Conservation (phyloP, 2,888 invertebrate species). For the Xestia rhomboidea region DNA sequence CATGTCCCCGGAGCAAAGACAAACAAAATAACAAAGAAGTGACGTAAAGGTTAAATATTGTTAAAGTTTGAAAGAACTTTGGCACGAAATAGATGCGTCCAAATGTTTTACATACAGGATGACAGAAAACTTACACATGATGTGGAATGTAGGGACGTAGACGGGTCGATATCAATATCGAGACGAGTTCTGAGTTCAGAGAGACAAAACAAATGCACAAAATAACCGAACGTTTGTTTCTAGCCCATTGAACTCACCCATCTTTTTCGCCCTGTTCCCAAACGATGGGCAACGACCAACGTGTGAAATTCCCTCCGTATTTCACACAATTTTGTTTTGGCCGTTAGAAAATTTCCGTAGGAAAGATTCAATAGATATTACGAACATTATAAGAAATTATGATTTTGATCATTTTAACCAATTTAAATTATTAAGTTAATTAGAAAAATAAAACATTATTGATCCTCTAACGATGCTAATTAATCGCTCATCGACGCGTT, state of each 20-base stretch:
- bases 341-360: no score
- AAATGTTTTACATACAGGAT: conserved; percentile 55
- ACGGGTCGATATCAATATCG: conserved; percentile 1
- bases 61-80: conserved; percentile 76
- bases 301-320: neutral
- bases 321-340: no score
- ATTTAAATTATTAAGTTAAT: neutral
- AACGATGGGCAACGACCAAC: neutral
- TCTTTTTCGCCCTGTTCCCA: conserved; percentile 17
- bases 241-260: conserved; percentile 38
- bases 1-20: conserved; percentile 64
- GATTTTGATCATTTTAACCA: neutral
- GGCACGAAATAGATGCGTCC: conserved; percentile 48
- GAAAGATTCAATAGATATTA: no score
- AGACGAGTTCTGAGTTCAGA: conserved; percentile 24
- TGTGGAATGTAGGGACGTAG: neutral
- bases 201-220: conserved; percentile 45
- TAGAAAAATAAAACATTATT: neutral
- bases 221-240: conserved; percentile 40
- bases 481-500: neutral
- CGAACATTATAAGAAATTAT: neutral
- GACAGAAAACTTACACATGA: conserved; percentile 24
- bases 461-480: neutral
- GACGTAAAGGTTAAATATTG: conserved; percentile 81
- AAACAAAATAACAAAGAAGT: conserved; percentile 72